phyloP scores from a whole-genome alignment of 2,113 vertebrate species.

The Opisthocomus hoazin region DNA sequence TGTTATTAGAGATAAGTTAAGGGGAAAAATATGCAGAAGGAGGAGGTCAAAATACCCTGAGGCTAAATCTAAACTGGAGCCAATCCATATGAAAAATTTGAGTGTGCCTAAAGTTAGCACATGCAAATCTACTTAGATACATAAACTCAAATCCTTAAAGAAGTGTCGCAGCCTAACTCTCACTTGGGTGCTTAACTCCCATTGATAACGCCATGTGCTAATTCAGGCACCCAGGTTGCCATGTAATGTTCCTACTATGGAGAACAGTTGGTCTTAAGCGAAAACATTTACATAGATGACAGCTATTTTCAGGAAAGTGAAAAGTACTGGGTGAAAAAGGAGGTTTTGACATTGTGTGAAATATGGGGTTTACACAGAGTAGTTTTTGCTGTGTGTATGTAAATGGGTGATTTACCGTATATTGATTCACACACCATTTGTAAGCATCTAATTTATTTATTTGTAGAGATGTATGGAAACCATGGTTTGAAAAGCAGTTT shows the following conservation, averaged over 20 bases:
- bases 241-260: neutral
- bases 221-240: constrained; percentile 19
- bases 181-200: neutral
- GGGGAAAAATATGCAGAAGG: neutral
- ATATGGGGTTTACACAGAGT: constrained; percentile 34
- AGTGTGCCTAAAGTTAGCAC: neutral
- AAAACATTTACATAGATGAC: constrained; percentile 61
- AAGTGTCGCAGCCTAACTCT: neutral
- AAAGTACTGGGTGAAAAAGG: constrained; percentile 35
- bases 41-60: constrained; percentile 10
- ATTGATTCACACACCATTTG: constrained; percentile 37
- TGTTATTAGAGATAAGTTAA: neutral
- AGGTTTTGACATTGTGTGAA: constrained; percentile 38
- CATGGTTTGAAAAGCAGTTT: constrained; percentile 42
- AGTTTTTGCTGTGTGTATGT: constrained; percentile 24
- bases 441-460: constrained; percentile 45
- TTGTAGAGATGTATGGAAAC: constrained; percentile 38
- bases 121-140: neutral
- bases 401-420: constrained; percentile 41
- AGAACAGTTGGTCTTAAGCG: constrained; percentile 46
- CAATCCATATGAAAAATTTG: neutral
- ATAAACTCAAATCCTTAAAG: neutral
- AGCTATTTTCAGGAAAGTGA: constrained; percentile 44
- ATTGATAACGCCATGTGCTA: constrained; percentile 42
- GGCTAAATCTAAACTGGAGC: neutral